phyloP scores from a whole-genome alignment of 2,888 invertebrate genomes.

The Shargacucullia verbasci region DNA sequence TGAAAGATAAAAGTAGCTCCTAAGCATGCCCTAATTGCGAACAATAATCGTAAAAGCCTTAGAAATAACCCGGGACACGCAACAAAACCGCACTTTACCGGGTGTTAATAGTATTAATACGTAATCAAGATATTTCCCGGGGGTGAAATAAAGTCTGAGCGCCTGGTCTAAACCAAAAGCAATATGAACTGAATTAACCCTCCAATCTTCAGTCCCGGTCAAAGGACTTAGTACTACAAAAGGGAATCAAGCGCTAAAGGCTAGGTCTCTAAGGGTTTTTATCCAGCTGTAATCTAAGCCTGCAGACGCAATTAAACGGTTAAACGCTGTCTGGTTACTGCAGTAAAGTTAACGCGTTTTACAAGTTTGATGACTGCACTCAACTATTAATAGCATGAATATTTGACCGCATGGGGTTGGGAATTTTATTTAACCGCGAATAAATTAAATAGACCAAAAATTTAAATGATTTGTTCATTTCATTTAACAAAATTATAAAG shows the following conservation, averaged over 20 bases:
- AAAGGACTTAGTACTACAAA: conserved; percentile 35
- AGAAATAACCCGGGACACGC: conserved; percentile 6
- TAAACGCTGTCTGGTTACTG: no score
- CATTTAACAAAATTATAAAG: no score
- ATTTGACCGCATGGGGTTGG: no score
- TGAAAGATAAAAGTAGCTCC: no score
- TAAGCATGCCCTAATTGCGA: neutral
- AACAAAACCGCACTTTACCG: conserved; percentile 14
- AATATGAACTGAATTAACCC: conserved; percentile 35
- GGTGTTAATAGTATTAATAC: conserved; percentile 40
- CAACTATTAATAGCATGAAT: no score
- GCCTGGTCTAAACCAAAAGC: conserved; percentile 32
- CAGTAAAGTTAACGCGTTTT: no score
- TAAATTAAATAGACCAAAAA: no score
- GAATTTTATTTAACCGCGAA: no score
- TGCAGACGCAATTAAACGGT: conserved; percentile 6
- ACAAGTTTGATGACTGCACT: no score
- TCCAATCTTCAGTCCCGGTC: conserved; percentile 33
- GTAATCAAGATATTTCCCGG: conserved; percentile 35
- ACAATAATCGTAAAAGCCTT: neutral
- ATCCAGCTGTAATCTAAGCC: conserved; percentile 30
- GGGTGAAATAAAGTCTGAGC: conserved; percentile 45
- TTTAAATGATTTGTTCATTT: no score
- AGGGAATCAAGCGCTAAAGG: conserved; percentile 18
- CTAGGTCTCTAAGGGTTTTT: conserved; percentile 35